phyloP scores from a whole-genome alignment of 2,113 vertebrate species.

The Heptranchias perlo region DNA sequence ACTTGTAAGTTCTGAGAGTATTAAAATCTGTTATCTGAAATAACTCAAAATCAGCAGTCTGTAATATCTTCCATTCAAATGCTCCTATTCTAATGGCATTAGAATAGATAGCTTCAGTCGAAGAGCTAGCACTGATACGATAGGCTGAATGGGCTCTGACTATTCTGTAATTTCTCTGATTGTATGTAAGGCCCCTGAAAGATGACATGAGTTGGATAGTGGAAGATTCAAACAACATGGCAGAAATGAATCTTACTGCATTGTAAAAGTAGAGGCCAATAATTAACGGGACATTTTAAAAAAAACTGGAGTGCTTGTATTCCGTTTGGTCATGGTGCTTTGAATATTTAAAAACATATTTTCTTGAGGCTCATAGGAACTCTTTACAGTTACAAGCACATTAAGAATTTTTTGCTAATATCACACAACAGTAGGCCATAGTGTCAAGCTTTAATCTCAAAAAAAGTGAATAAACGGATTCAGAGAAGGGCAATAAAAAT shows the following conservation, averaged over 20 bases:
- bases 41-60: neutral
- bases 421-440: neutral
- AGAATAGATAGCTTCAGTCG: neutral
- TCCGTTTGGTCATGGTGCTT: too few relatives aligned
- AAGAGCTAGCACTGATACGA: neutral
- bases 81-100: neutral
- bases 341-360: neutral
- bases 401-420: neutral
- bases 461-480: neutral
- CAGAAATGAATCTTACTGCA: too few relatives aligned
- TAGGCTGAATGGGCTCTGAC: neutral
- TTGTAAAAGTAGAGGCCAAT: neutral
- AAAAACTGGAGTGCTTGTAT: neutral
- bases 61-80: neutral
- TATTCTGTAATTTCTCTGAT: neutral
- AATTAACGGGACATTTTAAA: neutral
- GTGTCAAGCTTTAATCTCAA: neutral
- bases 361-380: neutral
- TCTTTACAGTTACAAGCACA: neutral
- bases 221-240: neutral
- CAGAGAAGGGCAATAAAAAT: neutral
- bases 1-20: neutral
- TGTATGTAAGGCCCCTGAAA: neutral
- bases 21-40: neutral
- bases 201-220: neutral